Evolutionary conservation across 2,888 invertebrate species (phyloP).

Genomic region (Drosophila maculinotata): DNA sequence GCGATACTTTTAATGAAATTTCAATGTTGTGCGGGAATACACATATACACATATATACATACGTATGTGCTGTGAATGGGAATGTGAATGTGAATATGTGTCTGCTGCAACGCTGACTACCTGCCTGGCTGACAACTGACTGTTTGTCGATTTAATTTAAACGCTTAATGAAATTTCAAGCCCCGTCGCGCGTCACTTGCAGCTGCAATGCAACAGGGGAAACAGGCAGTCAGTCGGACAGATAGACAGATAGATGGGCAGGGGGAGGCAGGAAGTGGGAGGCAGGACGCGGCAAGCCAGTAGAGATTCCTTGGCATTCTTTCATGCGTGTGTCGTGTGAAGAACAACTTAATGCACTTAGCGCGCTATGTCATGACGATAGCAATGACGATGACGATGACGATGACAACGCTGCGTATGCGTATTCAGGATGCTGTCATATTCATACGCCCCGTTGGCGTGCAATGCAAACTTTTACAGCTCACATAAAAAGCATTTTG

Average conservation of each 20-base stretch:
- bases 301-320: conserved; percentile 48
- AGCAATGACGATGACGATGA: conserved; percentile 33
- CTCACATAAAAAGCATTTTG: conserved; percentile 48
- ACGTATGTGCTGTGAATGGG: neutral
- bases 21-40: conserved; percentile 64
- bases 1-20: conserved; percentile 79
- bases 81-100: conserved; percentile 18
- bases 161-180: conserved; percentile 81
- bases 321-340: conserved; percentile 61
- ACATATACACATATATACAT: no score
- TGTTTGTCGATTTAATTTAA: conserved; percentile 74
- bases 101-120: conserved; percentile 18
- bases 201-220: conserved; percentile 61
- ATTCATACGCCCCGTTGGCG: conserved; percentile 64
- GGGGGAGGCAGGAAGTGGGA: conserved; percentile 5
- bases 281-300: neutral
- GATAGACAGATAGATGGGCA: conserved; percentile 3
- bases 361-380: conserved; percentile 59
- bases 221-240: conserved; percentile 9
- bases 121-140: conserved; percentile 57
- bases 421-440: conserved; percentile 44
- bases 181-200: conserved; percentile 62
- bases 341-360: conserved; percentile 85
- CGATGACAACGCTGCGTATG: conserved; percentile 45
- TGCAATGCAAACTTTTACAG: conserved; percentile 41